Evolutionary conservation across 1,140 invertebrate genomes (phyloP).

Genomic region (Polyergus mexicanus): DNA sequence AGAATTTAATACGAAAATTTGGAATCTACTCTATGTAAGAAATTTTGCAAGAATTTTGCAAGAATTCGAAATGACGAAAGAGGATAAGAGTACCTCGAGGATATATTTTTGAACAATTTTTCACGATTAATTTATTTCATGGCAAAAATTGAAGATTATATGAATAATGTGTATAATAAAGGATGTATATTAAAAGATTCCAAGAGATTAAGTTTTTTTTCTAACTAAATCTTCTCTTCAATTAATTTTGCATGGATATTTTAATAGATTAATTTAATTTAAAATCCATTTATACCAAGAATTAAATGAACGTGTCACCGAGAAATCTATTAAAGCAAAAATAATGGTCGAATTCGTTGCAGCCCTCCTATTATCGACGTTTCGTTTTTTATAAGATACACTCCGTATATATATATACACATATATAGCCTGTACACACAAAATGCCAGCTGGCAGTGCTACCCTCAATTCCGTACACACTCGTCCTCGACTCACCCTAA

Average conservation of each 20-base stretch:
- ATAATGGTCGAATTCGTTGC: conserved; percentile 23
- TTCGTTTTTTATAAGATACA: not conserved
- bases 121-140: not conserved
- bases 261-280: conserved; percentile 7
- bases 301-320: not conserved
- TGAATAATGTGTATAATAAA: not conserved
- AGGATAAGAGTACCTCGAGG: not conserved
- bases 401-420: not conserved
- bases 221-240: not conserved
- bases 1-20: not conserved
- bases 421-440: conserved; percentile 29
- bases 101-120: conserved; percentile 11
- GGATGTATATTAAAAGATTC: conserved; percentile 2
- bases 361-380: not conserved
- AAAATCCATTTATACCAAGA: conserved; percentile 2
- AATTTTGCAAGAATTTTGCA: too few relatives aligned
- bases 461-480: conserved; percentile 36
- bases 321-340: not conserved
- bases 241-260: conserved; percentile 6
- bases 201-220: conserved; percentile 3
- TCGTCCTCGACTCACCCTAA: conserved; percentile 26
- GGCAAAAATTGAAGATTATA: not conserved
- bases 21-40: not conserved
- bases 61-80: not conserved
- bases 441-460: conserved; percentile 35